These are phyloP conservation scores for Drosophila anomalata DNA, from an alignment of 2,888 invertebrate genomes.

Conservation along the genomic window DNA sequence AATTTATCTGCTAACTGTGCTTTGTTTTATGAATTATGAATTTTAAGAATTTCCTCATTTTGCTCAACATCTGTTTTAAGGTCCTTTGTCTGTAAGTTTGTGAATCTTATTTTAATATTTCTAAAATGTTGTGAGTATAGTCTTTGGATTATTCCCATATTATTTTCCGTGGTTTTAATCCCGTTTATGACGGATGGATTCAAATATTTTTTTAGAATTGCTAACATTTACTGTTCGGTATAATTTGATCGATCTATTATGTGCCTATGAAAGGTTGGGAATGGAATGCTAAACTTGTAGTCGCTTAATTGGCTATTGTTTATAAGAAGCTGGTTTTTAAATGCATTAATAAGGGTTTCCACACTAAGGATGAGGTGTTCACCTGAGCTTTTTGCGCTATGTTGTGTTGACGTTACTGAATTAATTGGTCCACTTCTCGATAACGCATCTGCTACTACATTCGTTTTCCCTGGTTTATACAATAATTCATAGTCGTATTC, in stretches of 20 bases:
- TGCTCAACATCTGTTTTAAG: no score
- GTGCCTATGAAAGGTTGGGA: not conserved
- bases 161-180: not conserved
- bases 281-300: constrained; percentile 1
- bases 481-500: not conserved
- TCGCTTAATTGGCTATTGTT: not conserved
- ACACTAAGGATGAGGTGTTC: not conserved
- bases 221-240: not conserved
- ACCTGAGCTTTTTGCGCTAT: not conserved
- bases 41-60: no score
- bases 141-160: not conserved
- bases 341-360: not conserved
- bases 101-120: no score
- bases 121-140: not conserved
- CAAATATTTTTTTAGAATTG: not conserved
- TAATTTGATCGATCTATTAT: not conserved
- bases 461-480: not conserved
- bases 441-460: constrained; percentile 1
- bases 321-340: not conserved
- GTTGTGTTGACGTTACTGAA: not conserved
- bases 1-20: no score
- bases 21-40: no score
- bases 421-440: not conserved
- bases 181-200: not conserved
- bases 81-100: no score